phyloP scores from a whole-genome alignment of 2,888 invertebrate species.

The Lasioglossum figueresi region DNA sequence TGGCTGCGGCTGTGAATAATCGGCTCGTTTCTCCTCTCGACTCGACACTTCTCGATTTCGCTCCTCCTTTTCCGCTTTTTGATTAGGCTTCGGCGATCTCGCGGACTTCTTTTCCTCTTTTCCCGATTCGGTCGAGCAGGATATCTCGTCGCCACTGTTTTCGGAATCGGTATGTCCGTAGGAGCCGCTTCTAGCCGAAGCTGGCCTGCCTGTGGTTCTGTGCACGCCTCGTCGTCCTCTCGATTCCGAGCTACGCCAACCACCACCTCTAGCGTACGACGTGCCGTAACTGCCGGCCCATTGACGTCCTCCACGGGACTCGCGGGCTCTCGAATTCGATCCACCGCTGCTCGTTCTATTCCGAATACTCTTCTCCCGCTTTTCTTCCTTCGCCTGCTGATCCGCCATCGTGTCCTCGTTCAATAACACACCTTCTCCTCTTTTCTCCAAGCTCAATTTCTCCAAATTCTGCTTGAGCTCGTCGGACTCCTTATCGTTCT shows the following conservation, averaged over 20 bases:
- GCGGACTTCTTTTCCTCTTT: conserved; percentile 86
- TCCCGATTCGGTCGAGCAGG: conserved; percentile 85
- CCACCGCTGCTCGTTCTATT: conserved; percentile 85
- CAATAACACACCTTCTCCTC: conserved; percentile 83
- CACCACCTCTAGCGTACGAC: conserved; percentile 83
- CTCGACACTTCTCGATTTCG: conserved; percentile 85
- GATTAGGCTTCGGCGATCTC: conserved; percentile 85
- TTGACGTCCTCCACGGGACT: conserved; percentile 83
- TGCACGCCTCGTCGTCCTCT: conserved; percentile 80
- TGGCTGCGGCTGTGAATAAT: conserved; percentile 69
- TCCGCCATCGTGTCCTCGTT: conserved; percentile 79
- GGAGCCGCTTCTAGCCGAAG: conserved; percentile 83
- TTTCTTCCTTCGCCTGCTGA: conserved; percentile 80
- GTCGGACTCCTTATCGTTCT: conserved; percentile 80
- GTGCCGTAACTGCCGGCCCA: conserved; percentile 84
- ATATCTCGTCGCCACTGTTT: conserved; percentile 90
- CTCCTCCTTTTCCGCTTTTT: conserved; percentile 86
- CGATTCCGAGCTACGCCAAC: conserved; percentile 84
- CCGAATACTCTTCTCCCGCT: conserved; percentile 80
- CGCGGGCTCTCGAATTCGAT: conserved; percentile 81
- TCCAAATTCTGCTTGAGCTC: conserved; percentile 79
- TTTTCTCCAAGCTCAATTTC: conserved; percentile 78
- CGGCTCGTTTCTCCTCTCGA: conserved; percentile 78
- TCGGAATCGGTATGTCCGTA: conserved; percentile 90
- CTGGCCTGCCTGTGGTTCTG: conserved; percentile 80